Percentiles rank a stretch among this genome's conserved stretches.
phyloP scores from a whole-genome alignment of 2,113 vertebrate genomes.

The Siniperca chuatsi region DNA sequence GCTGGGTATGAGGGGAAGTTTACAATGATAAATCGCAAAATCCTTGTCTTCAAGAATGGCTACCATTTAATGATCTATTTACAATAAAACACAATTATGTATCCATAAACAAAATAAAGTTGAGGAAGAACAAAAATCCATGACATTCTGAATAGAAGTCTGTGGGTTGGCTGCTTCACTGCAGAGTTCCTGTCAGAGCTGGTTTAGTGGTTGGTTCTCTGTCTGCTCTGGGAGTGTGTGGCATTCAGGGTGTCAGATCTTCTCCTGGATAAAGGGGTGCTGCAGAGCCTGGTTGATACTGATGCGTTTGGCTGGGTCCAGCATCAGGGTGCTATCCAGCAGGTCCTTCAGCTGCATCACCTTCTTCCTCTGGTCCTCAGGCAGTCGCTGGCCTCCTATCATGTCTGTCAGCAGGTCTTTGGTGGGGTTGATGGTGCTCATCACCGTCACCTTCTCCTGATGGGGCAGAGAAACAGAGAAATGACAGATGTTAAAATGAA shows the following conservation, averaged over 20 bases:
- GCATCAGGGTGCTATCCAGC: constrained; percentile 97
- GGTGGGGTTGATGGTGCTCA: constrained; percentile 99
- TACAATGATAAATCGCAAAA: constrained; percentile 51
- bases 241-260: constrained; percentile 86
- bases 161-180: constrained; percentile 51
- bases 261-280: constrained; percentile 99
- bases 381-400: constrained; percentile 96
- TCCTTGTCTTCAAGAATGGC: constrained; percentile 54
- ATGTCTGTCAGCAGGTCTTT: constrained; percentile 98
- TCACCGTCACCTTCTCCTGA: constrained; percentile 99
- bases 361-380: constrained; percentile 99
- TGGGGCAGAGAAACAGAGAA: neutral
- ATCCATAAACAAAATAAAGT: constrained; percentile 60
- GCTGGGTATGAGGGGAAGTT: constrained; percentile 43
- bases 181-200: constrained; percentile 61
- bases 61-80: constrained; percentile 79
- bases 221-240: constrained; percentile 50
- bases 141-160: constrained; percentile 62
- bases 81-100: constrained; percentile 80
- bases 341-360: constrained; percentile 99
- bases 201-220: constrained; percentile 64
- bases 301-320: constrained; percentile 98
- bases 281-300: constrained; percentile 99
- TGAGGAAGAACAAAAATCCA: constrained; percentile 50
- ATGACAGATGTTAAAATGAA: too few relatives aligned